Base-by-base conservation (phyloP, 2,113 vertebrate genomes). In the Clarias batrachus region DNA sequence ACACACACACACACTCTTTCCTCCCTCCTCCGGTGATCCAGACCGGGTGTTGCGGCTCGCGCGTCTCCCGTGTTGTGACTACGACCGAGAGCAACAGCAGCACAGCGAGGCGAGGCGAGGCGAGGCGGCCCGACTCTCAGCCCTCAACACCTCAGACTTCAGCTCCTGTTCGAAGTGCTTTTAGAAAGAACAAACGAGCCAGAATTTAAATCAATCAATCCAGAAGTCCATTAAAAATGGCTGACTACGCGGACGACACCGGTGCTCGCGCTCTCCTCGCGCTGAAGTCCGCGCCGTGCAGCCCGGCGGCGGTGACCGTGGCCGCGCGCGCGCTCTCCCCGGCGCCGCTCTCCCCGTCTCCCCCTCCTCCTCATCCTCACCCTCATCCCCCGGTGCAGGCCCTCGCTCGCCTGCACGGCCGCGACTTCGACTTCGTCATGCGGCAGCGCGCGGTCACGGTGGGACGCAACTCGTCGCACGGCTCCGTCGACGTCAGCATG, bases 401-500 rank as follows among this genome's bases (percentile, higher is more conserved):
- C 93, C 91, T 95, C 77, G 94, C 94, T 81, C 91, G 95, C 30
- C 93, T 96, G 84, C 95, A 96, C 91, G 96, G 95, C 93, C 94
- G 96, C 92, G 96, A 96, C 93, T 96, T 99, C 91, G 98, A 99
- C 96, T 99, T 97, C 92, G 95, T 98, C 90, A 97, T 99, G 98
- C 97, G 98, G 90, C 97, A 96, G 94, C 95, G 96, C 91, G 95
- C 96, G 89, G 96, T 99, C 91, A 98, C 97, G 77, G 96, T 99
- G 93, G 98, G 98, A 88, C 97, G 97, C 93, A 97, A 99, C 95
- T 99, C 98, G 56, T 98, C 97, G 81, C 97, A 98, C 91, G 98
- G 98, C 87, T 96, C 97, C 27, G 98, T 99, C 95, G 97, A 99
- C 91, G 96, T 99, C 89, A 97, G 96, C 94, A 98, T 99, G 97